phyloP scores from a whole-genome alignment of 2,888 invertebrate species.

The Apamea anceps region DNA sequence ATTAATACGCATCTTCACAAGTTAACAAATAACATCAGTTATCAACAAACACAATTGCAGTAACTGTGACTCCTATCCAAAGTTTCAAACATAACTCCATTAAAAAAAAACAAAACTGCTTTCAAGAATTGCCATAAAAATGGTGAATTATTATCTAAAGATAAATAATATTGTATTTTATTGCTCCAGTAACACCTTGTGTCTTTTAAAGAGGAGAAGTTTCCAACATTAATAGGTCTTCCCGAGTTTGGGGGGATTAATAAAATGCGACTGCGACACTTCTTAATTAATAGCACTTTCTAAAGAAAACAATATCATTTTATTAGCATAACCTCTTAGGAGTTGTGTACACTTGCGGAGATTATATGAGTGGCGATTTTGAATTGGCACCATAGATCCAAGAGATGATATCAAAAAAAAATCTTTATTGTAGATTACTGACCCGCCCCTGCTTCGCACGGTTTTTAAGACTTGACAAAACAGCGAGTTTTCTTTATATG shows the following conservation, averaged over 20 bases:
- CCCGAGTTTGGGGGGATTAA: conserved; percentile 86
- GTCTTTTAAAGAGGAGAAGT: conserved; percentile 82
- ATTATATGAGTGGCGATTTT: background rate
- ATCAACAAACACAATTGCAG: conserved; percentile 59
- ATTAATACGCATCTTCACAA: conserved; percentile 21
- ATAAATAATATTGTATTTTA: conserved; percentile 87
- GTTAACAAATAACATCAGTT: conserved; percentile 31
- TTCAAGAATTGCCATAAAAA: conserved; percentile 80
- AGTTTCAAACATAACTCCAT: conserved; percentile 73
- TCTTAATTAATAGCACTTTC: conserved; percentile 90
- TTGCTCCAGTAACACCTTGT: conserved; percentile 83
- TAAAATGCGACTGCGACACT: conserved; percentile 87
- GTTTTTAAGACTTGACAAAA: no score
- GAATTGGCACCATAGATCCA: background rate
- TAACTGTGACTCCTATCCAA: conserved; percentile 42
- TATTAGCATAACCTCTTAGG: conserved; percentile 85
- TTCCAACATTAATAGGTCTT: conserved; percentile 87
- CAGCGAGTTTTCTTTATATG: no score
- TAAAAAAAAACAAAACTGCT: conserved; percentile 74
- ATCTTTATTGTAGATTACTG: background rate
- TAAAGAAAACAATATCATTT: conserved; percentile 90
- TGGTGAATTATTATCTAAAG: conserved; percentile 82
- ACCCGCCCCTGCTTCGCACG: no score
- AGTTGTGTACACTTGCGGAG: conserved; percentile 65
- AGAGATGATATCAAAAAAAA: background rate